These are phyloP conservation scores for Cichlasoma orientale DNA, from an alignment of 2,797 vertebrate genomes.

Conservation along the genomic window DNA sequence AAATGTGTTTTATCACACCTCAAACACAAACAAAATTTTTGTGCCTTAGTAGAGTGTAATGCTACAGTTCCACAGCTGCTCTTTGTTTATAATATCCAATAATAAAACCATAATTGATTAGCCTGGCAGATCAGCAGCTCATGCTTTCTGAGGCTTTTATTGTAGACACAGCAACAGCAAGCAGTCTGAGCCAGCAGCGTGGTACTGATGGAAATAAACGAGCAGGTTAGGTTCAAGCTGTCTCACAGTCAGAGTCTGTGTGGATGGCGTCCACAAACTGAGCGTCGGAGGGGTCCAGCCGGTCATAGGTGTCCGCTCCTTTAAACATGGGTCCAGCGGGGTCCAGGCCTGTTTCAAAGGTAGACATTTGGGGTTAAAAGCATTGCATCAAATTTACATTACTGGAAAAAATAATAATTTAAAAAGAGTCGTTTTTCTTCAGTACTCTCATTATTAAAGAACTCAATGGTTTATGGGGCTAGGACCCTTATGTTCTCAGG, in stretches of 20 bases:
- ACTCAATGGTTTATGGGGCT: no score
- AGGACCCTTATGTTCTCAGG: no score
- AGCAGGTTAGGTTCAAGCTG: neutral
- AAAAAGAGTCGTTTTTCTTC: neutral
- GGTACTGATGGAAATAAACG: neutral
- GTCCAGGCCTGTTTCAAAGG: slow-evolving; percentile 85
- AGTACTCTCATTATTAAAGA: neutral
- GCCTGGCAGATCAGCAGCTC: neutral
- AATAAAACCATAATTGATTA: neutral
- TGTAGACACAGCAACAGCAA: neutral
- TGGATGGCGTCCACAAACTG: slow-evolving; percentile 95
- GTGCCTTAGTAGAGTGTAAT: neutral
- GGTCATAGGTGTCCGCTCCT: slow-evolving; percentile 83
- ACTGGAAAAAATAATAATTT: neutral
- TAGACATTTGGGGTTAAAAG: neutral
- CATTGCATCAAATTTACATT: neutral
- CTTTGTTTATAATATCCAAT: neutral
- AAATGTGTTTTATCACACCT: neutral
- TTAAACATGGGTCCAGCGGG: slow-evolving; percentile 95
- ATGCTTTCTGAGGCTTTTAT: neutral
- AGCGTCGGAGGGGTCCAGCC: slow-evolving; percentile 92
- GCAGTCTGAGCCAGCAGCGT: neutral
- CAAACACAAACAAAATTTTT: neutral
- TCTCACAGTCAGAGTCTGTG: slow-evolving; percentile 93
- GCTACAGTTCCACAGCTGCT: neutral